Conservation (phyloP, 2,888 invertebrate genomes). For the Thysanoteuthis rhombus region DNA sequence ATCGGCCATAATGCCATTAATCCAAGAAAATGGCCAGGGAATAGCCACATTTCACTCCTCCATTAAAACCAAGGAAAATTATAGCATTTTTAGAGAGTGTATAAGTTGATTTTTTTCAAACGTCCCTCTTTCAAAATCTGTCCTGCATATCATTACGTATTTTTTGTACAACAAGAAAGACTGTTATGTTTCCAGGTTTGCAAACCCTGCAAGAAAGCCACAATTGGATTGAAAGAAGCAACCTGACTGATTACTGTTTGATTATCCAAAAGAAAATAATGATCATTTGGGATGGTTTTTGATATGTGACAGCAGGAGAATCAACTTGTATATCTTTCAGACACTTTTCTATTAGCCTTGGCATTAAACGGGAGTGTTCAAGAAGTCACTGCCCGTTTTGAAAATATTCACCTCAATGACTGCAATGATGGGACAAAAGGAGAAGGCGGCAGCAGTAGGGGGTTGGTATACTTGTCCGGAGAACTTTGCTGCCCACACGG, state of each 20-base stretch:
- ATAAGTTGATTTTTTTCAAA: not conserved
- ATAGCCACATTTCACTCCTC: not conserved
- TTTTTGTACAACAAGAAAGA: not conserved
- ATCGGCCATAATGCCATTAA: not conserved
- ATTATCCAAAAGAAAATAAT: not conserved
- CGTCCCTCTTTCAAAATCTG: not conserved
- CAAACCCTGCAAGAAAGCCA: not conserved
- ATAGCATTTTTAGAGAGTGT: not conserved
- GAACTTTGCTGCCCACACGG: not conserved
- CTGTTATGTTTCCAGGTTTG: not conserved
- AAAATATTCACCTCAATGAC: not conserved
- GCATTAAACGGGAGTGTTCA: not conserved
- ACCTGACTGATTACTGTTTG: not conserved
- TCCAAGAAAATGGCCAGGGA: not conserved
- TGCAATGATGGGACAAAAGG: not conserved
- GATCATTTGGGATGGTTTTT: not conserved
- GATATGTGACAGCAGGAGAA: not conserved
- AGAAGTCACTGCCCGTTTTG: slow-evolving; percentile 12
- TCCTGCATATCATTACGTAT: not conserved
- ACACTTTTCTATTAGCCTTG: not conserved
- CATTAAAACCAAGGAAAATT: not conserved
- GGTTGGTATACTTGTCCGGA: slow-evolving; percentile 24
- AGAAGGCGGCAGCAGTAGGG: not conserved
- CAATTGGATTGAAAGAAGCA: not conserved
- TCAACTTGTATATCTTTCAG: not conserved